Percentiles rank a stretch among this genome's conserved stretches.
Conservation (phyloP, 2,113 vertebrate genomes). For the Oreotragus oreotragus region DNA sequence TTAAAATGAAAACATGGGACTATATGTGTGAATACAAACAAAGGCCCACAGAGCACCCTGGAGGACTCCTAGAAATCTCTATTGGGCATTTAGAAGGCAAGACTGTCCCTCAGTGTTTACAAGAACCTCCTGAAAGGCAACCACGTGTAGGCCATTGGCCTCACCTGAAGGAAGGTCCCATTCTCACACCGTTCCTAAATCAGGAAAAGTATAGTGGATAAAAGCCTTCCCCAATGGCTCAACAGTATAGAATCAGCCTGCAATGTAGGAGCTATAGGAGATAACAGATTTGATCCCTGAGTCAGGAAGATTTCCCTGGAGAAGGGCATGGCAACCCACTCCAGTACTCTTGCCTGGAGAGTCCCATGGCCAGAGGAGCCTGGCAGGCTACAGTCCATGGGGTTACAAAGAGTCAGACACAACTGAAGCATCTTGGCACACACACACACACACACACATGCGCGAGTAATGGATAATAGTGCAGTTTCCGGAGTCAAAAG, state of each 20-base stretch:
- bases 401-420: not conserved
- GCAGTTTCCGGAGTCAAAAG: not conserved
- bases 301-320: not conserved
- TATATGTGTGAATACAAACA: not conserved
- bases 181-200: not conserved
- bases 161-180: not conserved
- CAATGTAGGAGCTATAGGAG: not conserved
- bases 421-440: not conserved
- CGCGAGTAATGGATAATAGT: fast-evolving
- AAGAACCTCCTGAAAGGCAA: not conserved
- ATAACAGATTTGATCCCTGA: not conserved
- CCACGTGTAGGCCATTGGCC: not conserved
- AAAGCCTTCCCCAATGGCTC: not conserved
- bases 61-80: not conserved
- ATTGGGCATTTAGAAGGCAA: not conserved
- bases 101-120: not conserved
- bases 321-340: not conserved
- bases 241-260: fast-evolving
- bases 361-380: not conserved
- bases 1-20: not conserved
- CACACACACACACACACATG: not conserved
- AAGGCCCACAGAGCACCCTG: not conserved
- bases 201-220: not conserved
- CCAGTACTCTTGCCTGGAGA: not conserved
- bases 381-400: not conserved